Base-by-base conservation (phyloP, 1,140 invertebrate genomes). In the Apis florea region DNA sequence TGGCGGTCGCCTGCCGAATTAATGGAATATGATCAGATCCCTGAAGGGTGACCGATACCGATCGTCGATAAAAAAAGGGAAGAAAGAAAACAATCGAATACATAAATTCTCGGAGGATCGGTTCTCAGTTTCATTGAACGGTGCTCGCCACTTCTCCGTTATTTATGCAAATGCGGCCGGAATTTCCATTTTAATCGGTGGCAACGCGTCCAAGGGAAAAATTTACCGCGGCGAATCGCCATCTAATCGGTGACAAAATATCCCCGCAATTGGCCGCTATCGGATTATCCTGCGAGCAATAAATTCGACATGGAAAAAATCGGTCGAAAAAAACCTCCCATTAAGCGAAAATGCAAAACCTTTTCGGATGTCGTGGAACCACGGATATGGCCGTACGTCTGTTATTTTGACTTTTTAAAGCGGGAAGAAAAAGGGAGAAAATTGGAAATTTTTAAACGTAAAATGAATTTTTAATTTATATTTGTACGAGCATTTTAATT, bases 201-300 rank as follows among this genome's bases (percentile, higher is more conserved):
- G 59, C 63, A 24, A 24, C 19, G 72, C 63, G 47, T 24, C 79
- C 53, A 24, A 5, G n/a, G 47, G 71, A 75, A 73, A 75, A 81
- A 81, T 81, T 81, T 81, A 81, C 72, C 53, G 79, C 53, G 2
- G 10, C 63, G 71, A 74, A 80, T 74, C 70, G 79, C 71, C 79
- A 49, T 75, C 79, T 81, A 81, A 81, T 81, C 79, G 79, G 40
- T 74, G 79, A 81, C 79, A 81, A 81, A 81, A 81, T 81, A 81
- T 75, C 63, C 72, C 71, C 61, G 72, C 79, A 81, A 81, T 81
- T 81, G 79, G 79, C 17, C 72, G 51, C 79, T 40, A 68, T 81
- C 71, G 72, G 63, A 81, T 81, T 81, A 75, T 59, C 71, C 72
- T 15, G 72, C 26, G 24, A 59, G n/a, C 79, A 13, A 81, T 81